phyloP scores from a whole-genome alignment of 2,113 vertebrate species.

The Dipodomys merriami region DNA sequence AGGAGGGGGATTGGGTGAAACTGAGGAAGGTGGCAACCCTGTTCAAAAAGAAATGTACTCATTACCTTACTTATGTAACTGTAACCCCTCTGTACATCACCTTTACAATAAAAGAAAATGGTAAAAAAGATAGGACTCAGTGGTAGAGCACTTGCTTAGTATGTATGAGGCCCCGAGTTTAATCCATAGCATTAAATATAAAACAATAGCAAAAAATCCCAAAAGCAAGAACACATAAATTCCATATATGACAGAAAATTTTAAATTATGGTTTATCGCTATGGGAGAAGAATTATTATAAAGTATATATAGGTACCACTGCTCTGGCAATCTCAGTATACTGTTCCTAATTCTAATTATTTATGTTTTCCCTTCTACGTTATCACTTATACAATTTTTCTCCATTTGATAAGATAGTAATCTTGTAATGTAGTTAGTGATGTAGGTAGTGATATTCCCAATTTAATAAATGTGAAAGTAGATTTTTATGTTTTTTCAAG shows the following conservation, averaged over 20 bases:
- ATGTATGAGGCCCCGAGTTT: too few relatives aligned
- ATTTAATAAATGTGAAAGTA: slow-evolving; percentile 14
- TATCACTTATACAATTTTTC: background rate
- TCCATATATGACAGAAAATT: slow-evolving; percentile 20
- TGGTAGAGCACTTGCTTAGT: background rate
- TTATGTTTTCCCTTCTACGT: background rate
- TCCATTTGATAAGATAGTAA: background rate
- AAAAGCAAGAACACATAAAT: background rate
- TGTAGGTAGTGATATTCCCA: background rate
- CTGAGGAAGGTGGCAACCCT: too few relatives aligned
- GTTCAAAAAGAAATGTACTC: too few relatives aligned
- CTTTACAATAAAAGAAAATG: too few relatives aligned
- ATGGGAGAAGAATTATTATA: too few relatives aligned
- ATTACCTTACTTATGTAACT: too few relatives aligned
- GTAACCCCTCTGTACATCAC: too few relatives aligned
- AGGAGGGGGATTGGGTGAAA: too few relatives aligned
- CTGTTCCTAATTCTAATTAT: background rate
- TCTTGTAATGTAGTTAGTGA: background rate
- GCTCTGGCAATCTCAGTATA: background rate
- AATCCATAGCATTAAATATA: background rate
- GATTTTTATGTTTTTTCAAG: background rate
- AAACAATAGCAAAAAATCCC: background rate
- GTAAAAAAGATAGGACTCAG: too few relatives aligned
- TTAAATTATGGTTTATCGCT: background rate
- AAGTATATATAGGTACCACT: background rate